Evolutionary conservation across 2,113 vertebrate genomes (phyloP).

Genomic region (Formicarius rufipectus): DNA sequence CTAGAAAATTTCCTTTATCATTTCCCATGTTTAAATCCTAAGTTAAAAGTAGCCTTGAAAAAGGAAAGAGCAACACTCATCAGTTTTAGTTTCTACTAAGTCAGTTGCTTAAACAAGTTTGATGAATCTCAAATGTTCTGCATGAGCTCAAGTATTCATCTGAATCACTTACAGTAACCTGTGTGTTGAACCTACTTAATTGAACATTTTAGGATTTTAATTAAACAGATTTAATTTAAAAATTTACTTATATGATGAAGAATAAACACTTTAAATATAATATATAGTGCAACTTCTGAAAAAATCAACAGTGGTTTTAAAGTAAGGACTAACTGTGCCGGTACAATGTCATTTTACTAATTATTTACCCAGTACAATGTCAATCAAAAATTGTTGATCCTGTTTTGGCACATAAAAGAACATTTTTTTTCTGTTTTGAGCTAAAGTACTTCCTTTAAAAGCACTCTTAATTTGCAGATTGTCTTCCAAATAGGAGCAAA

Average conservation of each 20-base stretch:
- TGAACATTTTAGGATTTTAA: constrained; percentile 18
- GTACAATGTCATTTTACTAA: constrained; percentile 1
- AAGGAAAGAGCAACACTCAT: constrained; percentile 25
- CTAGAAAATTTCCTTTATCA: neutral
- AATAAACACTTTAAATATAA: constrained; percentile 21
- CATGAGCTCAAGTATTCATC: neutral
- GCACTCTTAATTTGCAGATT: neutral
- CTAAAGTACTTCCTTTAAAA: constrained; percentile 1
- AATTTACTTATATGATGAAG: constrained; percentile 13
- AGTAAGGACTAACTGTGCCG: constrained; percentile 12
- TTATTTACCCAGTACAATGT: constrained; percentile 5
- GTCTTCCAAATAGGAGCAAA: constrained; percentile 3
- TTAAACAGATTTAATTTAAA: constrained; percentile 15
- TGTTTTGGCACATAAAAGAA: neutral
- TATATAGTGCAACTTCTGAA: neutral
- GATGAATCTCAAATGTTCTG: constrained; percentile 28
- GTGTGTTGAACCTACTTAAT: constrained; percentile 18
- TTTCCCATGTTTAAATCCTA: constrained; percentile 1
- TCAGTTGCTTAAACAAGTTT: constrained; percentile 41
- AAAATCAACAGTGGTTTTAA: neutral
- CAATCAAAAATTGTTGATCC: constrained; percentile 12
- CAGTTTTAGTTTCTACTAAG: constrained; percentile 50
- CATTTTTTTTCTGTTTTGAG: neutral
- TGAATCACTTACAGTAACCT: constrained; percentile 51
- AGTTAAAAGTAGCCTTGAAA: constrained; percentile 1